Evolutionary conservation across 2,113 vertebrate species (phyloP).

Genomic region (Genyomyrus donnyi): DNA sequence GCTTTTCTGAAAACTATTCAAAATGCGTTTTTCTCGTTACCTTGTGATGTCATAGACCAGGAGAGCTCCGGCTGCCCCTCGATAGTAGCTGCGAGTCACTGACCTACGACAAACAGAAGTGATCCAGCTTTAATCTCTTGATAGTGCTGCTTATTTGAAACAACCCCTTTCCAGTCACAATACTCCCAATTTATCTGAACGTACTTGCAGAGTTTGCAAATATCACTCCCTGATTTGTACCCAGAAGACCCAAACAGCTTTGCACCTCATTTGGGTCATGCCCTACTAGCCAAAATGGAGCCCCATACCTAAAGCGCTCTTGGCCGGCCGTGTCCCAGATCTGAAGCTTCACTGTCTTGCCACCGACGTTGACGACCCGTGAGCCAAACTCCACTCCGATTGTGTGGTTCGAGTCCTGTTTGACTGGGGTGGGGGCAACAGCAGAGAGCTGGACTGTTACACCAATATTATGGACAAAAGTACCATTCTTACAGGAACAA

Average conservation of each 20-base stretch:
- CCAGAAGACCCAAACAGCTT: background rate
- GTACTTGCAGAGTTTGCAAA: background rate
- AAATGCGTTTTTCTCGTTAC: conserved; percentile 41
- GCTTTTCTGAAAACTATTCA: background rate
- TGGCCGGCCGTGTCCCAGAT: conserved; percentile 93
- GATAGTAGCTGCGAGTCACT: conserved; percentile 86
- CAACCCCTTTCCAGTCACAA: background rate
- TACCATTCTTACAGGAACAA: background rate
- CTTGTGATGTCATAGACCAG: conserved; percentile 89
- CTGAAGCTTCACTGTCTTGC: conserved; percentile 87
- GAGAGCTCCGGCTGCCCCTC: conserved; percentile 82
- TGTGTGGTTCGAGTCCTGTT: conserved; percentile 91
- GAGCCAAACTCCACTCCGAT: conserved; percentile 92
- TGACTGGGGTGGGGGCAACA: conserved; percentile 58
- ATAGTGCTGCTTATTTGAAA: background rate
- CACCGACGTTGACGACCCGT: conserved; percentile 80
- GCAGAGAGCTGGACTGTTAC: background rate
- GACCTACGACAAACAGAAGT: conserved; percentile 55
- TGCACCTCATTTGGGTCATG: background rate
- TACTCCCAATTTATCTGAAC: background rate
- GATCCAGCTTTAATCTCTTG: background rate
- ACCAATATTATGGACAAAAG: background rate
- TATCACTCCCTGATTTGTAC: background rate
- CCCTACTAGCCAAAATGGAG: background rate
- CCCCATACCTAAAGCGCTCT: conserved; percentile 77